Conservation (phyloP, 2,113 vertebrate species). For the Phylloscopus trochiloides region DNA sequence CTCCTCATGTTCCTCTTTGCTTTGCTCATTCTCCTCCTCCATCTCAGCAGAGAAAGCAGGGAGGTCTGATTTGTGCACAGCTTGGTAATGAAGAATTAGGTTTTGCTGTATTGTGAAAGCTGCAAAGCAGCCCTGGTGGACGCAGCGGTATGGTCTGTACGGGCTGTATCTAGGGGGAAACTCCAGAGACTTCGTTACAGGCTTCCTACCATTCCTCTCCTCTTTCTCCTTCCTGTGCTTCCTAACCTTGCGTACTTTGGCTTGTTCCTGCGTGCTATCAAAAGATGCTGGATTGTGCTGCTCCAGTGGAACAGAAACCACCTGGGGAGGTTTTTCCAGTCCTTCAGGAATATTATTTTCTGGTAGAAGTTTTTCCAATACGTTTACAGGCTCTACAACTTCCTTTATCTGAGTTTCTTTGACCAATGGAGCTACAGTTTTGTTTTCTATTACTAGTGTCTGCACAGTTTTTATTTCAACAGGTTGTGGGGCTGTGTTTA, state of each 20-base stretch:
- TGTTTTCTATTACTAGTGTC: conserved; percentile 50
- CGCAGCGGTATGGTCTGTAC: conserved; percentile 90
- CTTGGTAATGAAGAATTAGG: conserved; percentile 94
- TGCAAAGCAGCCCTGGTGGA: conserved; percentile 91
- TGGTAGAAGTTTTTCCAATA: conserved; percentile 54
- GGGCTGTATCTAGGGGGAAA: conserved; percentile 76
- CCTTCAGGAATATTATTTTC: conserved; percentile 70
- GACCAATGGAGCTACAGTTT: conserved; percentile 20
- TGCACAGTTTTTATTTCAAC: conserved; percentile 64
- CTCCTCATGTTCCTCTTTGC: conserved; percentile 68
- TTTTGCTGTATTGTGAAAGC: conserved; percentile 97
- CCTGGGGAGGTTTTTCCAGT: conserved; percentile 57
- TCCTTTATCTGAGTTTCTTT: conserved; percentile 52
- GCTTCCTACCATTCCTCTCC: conserved; percentile 77
- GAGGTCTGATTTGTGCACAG: conserved; percentile 90
- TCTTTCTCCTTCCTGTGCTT: conserved; percentile 78
- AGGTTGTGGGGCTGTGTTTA: conserved; percentile 8
- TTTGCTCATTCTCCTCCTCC: conserved; percentile 79
- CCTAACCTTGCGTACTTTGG: conserved; percentile 71
- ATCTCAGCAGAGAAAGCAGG: conserved; percentile 81
- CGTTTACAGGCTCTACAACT: conserved; percentile 22
- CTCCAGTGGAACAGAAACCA: conserved; percentile 26
- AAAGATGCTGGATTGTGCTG: conserved; percentile 2
- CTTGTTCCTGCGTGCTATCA: neutral
- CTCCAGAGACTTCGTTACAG: conserved; percentile 70